A percentile compares a stretch with the other conserved stretches of the same genome.
Evolutionary conservation across 1,140 invertebrate species (phyloP).

Genomic region (Wasmannia auropunctata): DNA sequence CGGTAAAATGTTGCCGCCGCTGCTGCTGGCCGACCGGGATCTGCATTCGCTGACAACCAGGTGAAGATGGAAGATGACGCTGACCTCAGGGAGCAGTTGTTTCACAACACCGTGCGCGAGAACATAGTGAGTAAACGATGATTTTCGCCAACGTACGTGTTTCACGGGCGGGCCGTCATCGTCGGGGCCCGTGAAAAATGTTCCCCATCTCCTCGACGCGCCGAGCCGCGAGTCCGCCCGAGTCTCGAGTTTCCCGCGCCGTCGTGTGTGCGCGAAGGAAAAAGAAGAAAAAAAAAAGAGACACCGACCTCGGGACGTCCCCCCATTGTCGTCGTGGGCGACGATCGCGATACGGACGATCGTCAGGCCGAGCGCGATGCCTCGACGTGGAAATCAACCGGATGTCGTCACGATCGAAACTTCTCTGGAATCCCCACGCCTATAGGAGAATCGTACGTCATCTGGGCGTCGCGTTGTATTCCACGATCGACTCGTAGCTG

Average conservation of each 20-base stretch:
- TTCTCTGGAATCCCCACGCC: background rate
- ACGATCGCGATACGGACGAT: too few relatives aligned
- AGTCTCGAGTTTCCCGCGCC: background rate
- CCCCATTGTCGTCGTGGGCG: too few relatives aligned
- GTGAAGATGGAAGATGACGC: conserved; percentile 88
- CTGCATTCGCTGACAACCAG: conserved; percentile 79
- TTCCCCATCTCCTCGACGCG: too few relatives aligned
- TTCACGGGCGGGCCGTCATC: too few relatives aligned
- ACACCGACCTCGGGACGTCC: background rate
- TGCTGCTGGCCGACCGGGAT: conserved; percentile 69
- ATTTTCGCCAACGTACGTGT: too few relatives aligned
- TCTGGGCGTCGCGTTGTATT: too few relatives aligned
- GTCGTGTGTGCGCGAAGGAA: background rate
- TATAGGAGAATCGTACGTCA: background rate
- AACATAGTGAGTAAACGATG: conserved; percentile 95
- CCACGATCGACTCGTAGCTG: background rate
- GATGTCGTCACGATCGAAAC: background rate
- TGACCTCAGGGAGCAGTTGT: conserved; percentile 93
- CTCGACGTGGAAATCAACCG: background rate
- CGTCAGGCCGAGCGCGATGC: background rate
- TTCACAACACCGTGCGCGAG: conserved; percentile 96
- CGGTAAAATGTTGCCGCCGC: conserved; percentile 73
- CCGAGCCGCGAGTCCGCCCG: too few relatives aligned
- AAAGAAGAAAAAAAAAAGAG: background rate
- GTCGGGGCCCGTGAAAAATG: too few relatives aligned